phyloP scores from a whole-genome alignment of 2,888 invertebrate species.

The Aphodius sticticus region DNA sequence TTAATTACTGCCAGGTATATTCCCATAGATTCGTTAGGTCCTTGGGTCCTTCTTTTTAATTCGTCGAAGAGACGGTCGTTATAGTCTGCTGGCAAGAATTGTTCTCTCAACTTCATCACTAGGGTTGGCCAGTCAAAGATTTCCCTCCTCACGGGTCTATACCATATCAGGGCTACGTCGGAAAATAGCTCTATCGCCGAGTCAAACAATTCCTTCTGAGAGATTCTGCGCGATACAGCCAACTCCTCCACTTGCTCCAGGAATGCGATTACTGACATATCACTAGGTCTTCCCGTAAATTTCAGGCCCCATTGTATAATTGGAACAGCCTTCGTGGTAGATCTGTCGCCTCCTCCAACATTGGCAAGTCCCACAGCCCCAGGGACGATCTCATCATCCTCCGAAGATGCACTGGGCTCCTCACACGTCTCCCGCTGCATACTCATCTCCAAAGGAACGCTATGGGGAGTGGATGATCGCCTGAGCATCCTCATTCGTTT shows the following conservation, averaged over 20 bases:
- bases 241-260: slow-evolving; percentile 17
- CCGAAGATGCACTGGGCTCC: no score
- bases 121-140: slow-evolving; percentile 32
- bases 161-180: slow-evolving; percentile 35
- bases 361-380: no score
- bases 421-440: no score
- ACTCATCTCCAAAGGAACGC: no score
- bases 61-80: slow-evolving; percentile 45
- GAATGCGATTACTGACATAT: slow-evolving; percentile 5
- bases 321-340: no score
- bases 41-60: slow-evolving; percentile 43
- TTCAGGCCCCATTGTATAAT: no score
- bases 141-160: slow-evolving; percentile 27
- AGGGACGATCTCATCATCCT: no score
- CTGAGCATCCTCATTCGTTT: no score
- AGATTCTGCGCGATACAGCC: not conserved
- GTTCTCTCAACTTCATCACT: slow-evolving; percentile 30
- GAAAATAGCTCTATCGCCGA: slow-evolving; percentile 9
- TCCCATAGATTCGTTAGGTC: slow-evolving; percentile 43
- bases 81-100: slow-evolving; percentile 42
- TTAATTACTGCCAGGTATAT: slow-evolving; percentile 14
- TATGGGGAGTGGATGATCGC: no score
- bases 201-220: not conserved
- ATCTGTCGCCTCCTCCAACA: no score
- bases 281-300: not conserved